Conservation (phyloP, 2,797 vertebrate species). For the Muraenolepis orangiensis region DNA sequence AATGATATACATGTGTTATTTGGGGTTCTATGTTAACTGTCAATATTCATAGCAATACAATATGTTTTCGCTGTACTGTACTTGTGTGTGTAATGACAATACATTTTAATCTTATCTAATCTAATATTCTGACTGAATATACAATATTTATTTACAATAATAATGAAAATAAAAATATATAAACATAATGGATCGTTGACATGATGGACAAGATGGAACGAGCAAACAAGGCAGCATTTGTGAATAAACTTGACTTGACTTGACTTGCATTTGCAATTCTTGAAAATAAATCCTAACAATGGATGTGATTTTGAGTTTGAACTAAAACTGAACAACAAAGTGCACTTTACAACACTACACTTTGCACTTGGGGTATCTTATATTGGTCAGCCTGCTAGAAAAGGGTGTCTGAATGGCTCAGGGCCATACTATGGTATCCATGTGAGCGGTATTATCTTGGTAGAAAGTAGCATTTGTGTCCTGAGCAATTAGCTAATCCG, state of each 20-base stretch:
- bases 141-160: too few relatives aligned
- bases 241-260: background rate
- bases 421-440: background rate
- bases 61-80: too few relatives aligned
- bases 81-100: too few relatives aligned
- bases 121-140: background rate
- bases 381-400: background rate
- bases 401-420: background rate
- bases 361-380: too few relatives aligned
- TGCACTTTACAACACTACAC: too few relatives aligned
- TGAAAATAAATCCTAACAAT: too few relatives aligned
- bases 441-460: conserved; percentile 19
- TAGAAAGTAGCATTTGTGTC: conserved; percentile 69
- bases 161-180: too few relatives aligned
- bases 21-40: background rate
- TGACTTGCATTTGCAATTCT: background rate
- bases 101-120: too few relatives aligned
- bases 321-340: too few relatives aligned
- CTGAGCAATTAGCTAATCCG: conserved; percentile 73
- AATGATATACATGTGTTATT: too few relatives aligned
- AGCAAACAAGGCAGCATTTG: background rate
- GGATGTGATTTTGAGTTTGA: too few relatives aligned
- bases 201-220: too few relatives aligned
- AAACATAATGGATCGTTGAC: background rate
- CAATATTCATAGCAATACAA: background rate